Conservation (phyloP, 1,140 invertebrate genomes). For the Hesperophylax magnus region DNA sequence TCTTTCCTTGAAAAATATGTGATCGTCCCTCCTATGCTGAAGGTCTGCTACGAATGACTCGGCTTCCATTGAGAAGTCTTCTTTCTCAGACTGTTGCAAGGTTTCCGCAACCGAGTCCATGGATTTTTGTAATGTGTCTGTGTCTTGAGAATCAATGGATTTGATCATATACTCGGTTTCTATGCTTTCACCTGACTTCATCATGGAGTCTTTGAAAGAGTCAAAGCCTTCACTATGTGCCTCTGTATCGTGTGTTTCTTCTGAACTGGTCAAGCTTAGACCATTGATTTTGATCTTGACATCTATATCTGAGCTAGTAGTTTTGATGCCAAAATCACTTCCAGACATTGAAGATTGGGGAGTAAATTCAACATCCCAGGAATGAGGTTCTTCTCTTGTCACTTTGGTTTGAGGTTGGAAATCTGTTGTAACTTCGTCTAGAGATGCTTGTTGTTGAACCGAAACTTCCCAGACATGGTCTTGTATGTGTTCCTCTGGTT, state of each 20-base stretch:
- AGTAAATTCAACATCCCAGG: conserved; percentile 59
- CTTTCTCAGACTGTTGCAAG: conserved; percentile 66
- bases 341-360: conserved; percentile 52
- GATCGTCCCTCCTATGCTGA: conserved; percentile 66
- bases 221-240: conserved; percentile 60
- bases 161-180: conserved; percentile 70
- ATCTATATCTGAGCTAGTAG: conserved; percentile 51
- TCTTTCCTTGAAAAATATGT: conserved; percentile 69
- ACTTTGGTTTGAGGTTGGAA: conserved; percentile 59
- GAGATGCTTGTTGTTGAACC: conserved; percentile 70
- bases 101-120: conserved; percentile 70
- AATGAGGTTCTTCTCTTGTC: conserved; percentile 60
- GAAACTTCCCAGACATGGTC: conserved; percentile 78
- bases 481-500: conserved; percentile 72
- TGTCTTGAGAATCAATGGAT: conserved; percentile 69
- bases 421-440: conserved; percentile 61
- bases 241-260: conserved; percentile 63
- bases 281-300: conserved; percentile 50
- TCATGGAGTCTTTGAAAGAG: conserved; percentile 70
- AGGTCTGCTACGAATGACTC: conserved; percentile 69
- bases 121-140: conserved; percentile 69
- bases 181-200: conserved; percentile 72
- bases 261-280: conserved; percentile 51
- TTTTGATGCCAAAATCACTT: conserved; percentile 48
- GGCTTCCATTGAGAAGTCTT: conserved; percentile 66